phyloP scores from a whole-genome alignment of 2,888 invertebrate species.

The Clitarchus hookeri region DNA sequence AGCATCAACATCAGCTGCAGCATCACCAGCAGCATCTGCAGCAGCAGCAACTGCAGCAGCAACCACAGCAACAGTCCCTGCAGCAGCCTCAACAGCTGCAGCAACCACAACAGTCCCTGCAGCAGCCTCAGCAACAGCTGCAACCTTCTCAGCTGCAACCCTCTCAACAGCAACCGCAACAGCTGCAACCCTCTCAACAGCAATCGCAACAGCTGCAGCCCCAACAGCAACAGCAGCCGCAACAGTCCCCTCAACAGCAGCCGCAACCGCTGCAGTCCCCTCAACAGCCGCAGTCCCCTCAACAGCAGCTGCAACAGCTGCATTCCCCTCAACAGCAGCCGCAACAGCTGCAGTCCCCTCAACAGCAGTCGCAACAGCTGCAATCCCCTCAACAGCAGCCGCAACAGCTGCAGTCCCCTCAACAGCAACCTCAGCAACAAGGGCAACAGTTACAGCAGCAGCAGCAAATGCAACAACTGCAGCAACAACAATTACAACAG shows the following conservation, averaged over 20 bases:
- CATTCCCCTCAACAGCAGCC: background rate
- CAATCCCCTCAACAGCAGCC: too few relatives aligned
- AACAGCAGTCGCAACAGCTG: background rate
- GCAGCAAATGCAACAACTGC: background rate
- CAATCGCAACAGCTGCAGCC: too few relatives aligned
- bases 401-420: background rate
- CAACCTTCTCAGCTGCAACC: background rate
- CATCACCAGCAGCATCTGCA: constrained; percentile 53
- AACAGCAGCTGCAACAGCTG: background rate
- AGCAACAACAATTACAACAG: background rate
- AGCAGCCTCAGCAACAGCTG: background rate
- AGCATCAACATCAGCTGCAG: constrained; percentile 54
- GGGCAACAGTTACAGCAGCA: background rate
- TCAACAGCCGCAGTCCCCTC: background rate
- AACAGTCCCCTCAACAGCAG: background rate
- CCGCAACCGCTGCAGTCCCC: background rate
- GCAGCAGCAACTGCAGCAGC: constrained; percentile 53
- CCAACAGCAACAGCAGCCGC: too few relatives aligned
- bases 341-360: background rate
- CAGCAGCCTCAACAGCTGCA: background rate
- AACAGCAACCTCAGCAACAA: background rate
- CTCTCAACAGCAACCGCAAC: background rate
- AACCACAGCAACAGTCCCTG: constrained; percentile 46
- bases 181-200: background rate
- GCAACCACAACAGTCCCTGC: background rate